A percentile compares a stretch with the other conserved stretches of the same genome.
These are phyloP conservation scores for Panagrolaimus sp. DNA, from an alignment of 1,140 invertebrate genomes.

Conservation along the genomic window DNA sequence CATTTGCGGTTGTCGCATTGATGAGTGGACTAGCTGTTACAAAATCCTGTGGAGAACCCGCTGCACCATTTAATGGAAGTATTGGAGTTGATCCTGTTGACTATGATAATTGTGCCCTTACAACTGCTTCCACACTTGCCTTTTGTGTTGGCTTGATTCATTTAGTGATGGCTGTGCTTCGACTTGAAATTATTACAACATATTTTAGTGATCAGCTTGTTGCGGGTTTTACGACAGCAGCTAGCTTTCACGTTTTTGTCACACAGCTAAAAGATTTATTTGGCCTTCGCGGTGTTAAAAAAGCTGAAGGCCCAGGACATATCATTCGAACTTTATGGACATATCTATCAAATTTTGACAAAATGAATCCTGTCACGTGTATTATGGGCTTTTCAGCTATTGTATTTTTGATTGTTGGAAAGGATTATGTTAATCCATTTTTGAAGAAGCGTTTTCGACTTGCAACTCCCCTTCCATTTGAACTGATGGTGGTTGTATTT, in stretches of 20 bases:
- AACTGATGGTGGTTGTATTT: conserved; percentile 22
- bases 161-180: conserved; percentile 45
- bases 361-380: conserved; percentile 20
- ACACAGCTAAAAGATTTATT: conserved; percentile 47
- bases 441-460: conserved; percentile 26
- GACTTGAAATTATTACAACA: conserved; percentile 48
- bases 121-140: conserved; percentile 24
- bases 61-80: not conserved
- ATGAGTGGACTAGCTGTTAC: not conserved
- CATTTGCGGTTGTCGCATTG: conserved; percentile 15
- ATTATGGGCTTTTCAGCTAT: conserved; percentile 25
- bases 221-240: conserved; percentile 46
- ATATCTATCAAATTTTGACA: conserved; percentile 8
- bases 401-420: conserved; percentile 41
- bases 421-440: conserved; percentile 39
- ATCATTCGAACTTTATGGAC: conserved; percentile 21
- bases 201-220: conserved; percentile 48
- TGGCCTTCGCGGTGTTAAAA: conserved; percentile 28
- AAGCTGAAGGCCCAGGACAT: conserved; percentile 32
- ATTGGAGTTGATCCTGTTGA: not conserved
- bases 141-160: conserved; percentile 39
- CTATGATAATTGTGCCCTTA: not conserved
- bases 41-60: not conserved
- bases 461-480: conserved; percentile 20
- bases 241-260: conserved; percentile 45